Base-by-base conservation (phyloP, 2,797 vertebrate species). In the Carapus acus region DNA sequence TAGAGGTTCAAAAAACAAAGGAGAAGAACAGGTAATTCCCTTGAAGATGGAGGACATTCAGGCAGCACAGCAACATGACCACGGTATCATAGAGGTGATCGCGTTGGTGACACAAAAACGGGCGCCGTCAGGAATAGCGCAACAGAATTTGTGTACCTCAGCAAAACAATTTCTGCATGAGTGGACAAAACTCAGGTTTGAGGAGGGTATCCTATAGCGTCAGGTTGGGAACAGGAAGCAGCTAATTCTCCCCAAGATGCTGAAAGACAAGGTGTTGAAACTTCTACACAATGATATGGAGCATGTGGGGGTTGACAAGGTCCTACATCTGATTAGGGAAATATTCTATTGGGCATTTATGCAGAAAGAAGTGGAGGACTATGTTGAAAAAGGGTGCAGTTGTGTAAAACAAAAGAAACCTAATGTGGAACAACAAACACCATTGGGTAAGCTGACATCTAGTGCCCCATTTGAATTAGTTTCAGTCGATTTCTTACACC, bases 341-440 rank as follows among this genome's bases (percentile, higher is more conserved):
- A n/a, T n/a, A n/a, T n/a, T n/a, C n/a, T n/a, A n/a, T n/a, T n/a
- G n/a, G n/a, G n/a, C n/a, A n/a, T n/a, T n/a, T n/a, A n/a, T n/a
- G n/a, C n/a, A n/a, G n/a, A n/a, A n/a, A n/a, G n/a, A n/a, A n/a
- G n/a, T n/a, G n/a, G n/a, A n/a, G n/a, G n/a, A n/a, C n/a, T n/a
- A n/a, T n/a, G n/a, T n/a, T n/a, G n/a, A 6, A 8, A 37, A 34
- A 2, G 15, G 51, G 11, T 49, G 54, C 4, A 2, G 1, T 0
- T 60, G 54, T 45, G 1, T 55, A 1, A 40, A 52, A 24, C 51
- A 52, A 2, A 60, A 64, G 1, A 17, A 8, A 0, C 47, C 51
- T 0, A 6, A 0, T 9, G 3, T 39, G 2, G 42, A 17, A 17
- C 39, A 36, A 3, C 42, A 9, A 45, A 45, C 36, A 6, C 40